Percentiles rank a stretch among this genome's conserved stretches.
Conservation (phyloP, 2,888 invertebrate genomes). For the Pandemis heparana region DNA sequence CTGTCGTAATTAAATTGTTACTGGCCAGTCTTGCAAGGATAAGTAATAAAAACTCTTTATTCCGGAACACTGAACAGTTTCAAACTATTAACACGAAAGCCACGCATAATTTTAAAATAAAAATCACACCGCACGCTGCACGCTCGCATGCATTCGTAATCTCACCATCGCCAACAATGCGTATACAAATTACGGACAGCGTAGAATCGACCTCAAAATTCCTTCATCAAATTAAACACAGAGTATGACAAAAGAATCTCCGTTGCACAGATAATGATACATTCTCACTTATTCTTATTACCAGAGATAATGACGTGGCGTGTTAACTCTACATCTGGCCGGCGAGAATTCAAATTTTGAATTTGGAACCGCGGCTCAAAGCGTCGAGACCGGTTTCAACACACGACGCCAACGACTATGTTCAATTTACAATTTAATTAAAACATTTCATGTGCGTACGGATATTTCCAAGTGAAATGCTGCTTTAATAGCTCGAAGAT, state of each 20-base stretch:
- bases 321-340: slow-evolving; percentile 31
- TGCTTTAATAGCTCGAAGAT: slow-evolving; percentile 70
- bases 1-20: neutral
- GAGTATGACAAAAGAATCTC: slow-evolving; percentile 15
- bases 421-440: slow-evolving; percentile 58
- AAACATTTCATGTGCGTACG: slow-evolving; percentile 52
- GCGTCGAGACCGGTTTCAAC: slow-evolving; percentile 21
- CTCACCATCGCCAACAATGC: slow-evolving; percentile 2
- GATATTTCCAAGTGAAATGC: slow-evolving; percentile 73
- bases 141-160: slow-evolving; percentile 5
- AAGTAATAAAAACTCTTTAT: neutral
- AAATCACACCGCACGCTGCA: neutral
- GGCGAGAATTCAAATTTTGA: slow-evolving; percentile 24
- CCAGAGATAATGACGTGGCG: slow-evolving; percentile 24
- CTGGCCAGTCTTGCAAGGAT: too few relatives aligned
- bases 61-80: slow-evolving; percentile 2
- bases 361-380: slow-evolving; percentile 20
- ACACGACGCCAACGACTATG: slow-evolving; percentile 11
- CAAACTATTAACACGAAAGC: neutral
- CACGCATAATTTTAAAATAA: slow-evolving; percentile 10
- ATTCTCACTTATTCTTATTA: slow-evolving; percentile 15
- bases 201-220: slow-evolving; percentile 6
- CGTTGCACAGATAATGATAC: slow-evolving; percentile 14
- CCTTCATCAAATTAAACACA: slow-evolving; percentile 24
- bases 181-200: slow-evolving; percentile 1